Base-by-base conservation (phyloP, 2,797 vertebrate species). In the Miichthys miiuy region DNA sequence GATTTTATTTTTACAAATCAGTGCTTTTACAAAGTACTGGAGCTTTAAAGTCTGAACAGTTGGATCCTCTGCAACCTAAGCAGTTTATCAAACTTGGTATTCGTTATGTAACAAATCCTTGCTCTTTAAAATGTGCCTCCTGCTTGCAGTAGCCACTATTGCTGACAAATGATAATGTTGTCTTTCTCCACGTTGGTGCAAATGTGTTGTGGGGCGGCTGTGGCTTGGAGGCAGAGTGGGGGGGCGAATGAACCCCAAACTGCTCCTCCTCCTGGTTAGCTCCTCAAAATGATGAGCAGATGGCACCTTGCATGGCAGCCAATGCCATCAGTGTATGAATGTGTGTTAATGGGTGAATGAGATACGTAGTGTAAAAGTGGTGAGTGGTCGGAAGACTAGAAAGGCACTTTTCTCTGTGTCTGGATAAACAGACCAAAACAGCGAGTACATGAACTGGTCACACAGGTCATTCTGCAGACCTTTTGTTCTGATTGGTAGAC, bases 401-500 rank as follows among this genome's bases (percentile, higher is more conserved):
- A n/a, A n/a, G n/a, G n/a, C n/a, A n/a, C 21, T 14, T 77, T 42
- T 65, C 17, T 30, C 8, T 38, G 34, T 2, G 34, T 9, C 34
- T 38, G 34, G 34, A 38, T 38, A 38, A 38, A 38, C 34, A 38
- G 1, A 38, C 34, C 34, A 38, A 9, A 38, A 38, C 34, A 51
- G 30, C 27, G 42, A 44, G 5, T 57, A 16, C 0, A 47, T 48
- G 21, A 67, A 64, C 42, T 21, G 54, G 58, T 69, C 34, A 42
- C 54, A n/a, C 65, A 65, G 72, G 78, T 70, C 51, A 68, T 14
- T 72, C 25, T 68, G 18, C 14, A 25, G 23, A 72, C 5, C 7
- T n/a, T 64, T 68, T 51, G 18, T 75, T 77, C 75, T 52, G 20
- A 60, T 73, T 75, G 85, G 85, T 62, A 77, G 75, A 57, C 42